Percentiles rank a stretch among this genome's conserved stretches.
Evolutionary conservation across 2,113 vertebrate genomes (phyloP).

Genomic region (Bothrops jararaca): DNA sequence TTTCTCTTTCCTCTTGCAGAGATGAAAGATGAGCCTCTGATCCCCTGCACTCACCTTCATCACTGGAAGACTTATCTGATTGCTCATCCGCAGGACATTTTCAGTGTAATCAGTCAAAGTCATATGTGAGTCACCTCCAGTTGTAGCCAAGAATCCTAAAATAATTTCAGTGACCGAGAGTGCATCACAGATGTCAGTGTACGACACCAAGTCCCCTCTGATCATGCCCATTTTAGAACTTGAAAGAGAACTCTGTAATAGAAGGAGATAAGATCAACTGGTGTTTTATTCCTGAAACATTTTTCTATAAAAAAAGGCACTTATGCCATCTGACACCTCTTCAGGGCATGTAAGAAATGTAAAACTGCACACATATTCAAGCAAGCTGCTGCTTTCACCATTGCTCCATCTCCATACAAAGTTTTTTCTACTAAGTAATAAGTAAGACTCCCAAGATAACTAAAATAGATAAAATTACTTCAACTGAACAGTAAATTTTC

Average conservation of each 20-base stretch:
- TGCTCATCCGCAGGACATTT: slow-evolving; percentile 82
- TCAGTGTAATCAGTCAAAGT: slow-evolving; percentile 77
- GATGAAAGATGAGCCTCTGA: neutral
- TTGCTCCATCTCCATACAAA: neutral
- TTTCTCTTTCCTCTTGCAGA: neutral
- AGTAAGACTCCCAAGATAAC: neutral
- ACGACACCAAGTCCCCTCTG: slow-evolving; percentile 82
- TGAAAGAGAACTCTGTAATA: slow-evolving; percentile 77
- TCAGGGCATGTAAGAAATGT: neutral
- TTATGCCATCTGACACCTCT: neutral
- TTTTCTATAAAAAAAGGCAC: neutral
- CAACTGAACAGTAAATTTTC: neutral
- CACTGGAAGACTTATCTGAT: slow-evolving; percentile 76
- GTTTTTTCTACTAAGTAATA: neutral
- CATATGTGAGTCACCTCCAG: slow-evolving; percentile 76
- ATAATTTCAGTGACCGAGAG: slow-evolving; percentile 80
- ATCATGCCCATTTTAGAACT: slow-evolving; percentile 67
- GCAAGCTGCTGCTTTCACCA: neutral
- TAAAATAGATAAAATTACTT: neutral
- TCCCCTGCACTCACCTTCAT: slow-evolving; percentile 75
- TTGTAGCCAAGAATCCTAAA: slow-evolving; percentile 87
- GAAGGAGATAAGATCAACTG: neutral
- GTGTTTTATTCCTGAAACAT: neutral
- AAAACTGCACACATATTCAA: accelerated
- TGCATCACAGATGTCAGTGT: slow-evolving; percentile 90